A percentile compares a stretch with the other conserved stretches of the same genome.
These are phyloP conservation scores for Plecotus auritus DNA, from an alignment of 2,113 vertebrate genomes.

Conservation along the genomic window DNA sequence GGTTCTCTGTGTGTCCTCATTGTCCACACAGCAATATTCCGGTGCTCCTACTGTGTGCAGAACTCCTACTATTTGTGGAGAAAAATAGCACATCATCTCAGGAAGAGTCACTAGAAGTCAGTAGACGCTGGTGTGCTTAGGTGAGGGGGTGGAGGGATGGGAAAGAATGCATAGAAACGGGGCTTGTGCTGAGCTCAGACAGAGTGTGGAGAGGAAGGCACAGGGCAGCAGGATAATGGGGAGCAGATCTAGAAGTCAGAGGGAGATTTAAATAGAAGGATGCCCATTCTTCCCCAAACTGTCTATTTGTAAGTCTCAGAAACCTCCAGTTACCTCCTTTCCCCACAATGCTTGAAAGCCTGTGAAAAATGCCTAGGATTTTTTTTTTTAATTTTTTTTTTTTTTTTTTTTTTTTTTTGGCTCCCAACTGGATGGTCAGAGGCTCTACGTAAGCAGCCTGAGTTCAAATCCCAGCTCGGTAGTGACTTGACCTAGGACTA, in stretches of 20 bases:
- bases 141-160: background rate
- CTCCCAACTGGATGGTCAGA: background rate
- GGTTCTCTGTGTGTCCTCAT: background rate
- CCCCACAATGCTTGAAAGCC: background rate
- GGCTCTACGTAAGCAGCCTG: too few relatives aligned
- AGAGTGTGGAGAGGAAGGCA: background rate
- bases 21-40: accelerated
- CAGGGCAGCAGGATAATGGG: background rate
- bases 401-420: background rate
- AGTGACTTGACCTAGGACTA: background rate
- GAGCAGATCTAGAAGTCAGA: background rate
- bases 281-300: background rate
- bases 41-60: background rate
- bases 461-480: background rate
- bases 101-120: background rate
- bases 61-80: background rate
- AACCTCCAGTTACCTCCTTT: background rate
- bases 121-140: background rate
- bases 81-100: background rate
- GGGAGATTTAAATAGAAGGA: background rate
- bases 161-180: background rate
- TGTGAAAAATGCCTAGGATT: background rate
- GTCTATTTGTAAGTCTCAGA: background rate
- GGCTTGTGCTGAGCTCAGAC: background rate
- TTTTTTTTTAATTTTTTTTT: background rate